Base-by-base conservation (phyloP, 2,888 invertebrate species). In the Amblyjoppa fuscipennis region DNA sequence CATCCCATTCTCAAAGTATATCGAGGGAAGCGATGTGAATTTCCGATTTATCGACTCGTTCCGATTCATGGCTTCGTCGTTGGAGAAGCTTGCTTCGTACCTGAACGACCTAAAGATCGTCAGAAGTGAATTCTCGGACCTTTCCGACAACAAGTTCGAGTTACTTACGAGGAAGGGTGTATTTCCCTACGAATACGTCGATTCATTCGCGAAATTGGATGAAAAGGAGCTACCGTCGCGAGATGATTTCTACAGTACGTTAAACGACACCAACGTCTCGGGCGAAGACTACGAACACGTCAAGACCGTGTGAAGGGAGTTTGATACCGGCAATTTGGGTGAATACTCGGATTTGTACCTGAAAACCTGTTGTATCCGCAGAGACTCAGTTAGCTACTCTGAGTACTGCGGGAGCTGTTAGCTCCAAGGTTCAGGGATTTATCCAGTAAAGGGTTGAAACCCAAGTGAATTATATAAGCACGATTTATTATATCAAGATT, bases 331-430 rank as follows among this genome's bases (percentile, higher is more conserved):
- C 53, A 92, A 85, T 38, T 78, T 94, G 25, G 90, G 90, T 1
- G 92, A 93, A 76, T 94, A 94, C 82, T 88, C 89, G 1, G 91
- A 93, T 51, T 25, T 93, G 2, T 93, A 94, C 84, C 64, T 94
- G 34, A 92, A 92, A 87, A 91, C 91, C 0, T n/a, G n/a, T n/a
- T n/a, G n/a, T n/a, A n/a, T n/a, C n/a, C n/a, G n/a, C n/a, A n/a
- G n/a, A n/a, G n/a, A n/a, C n/a, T n/a, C n/a, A n/a, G n/a, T n/a
- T n/a, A n/a, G n/a, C n/a, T n/a, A n/a, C n/a, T n/a, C n/a, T n/a
- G n/a, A n/a, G n/a, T n/a, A n/a, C n/a, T n/a, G n/a, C n/a, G n/a
- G n/a, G n/a, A n/a, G n/a, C n/a, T n/a, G n/a, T n/a, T n/a, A n/a
- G n/a, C n/a, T n/a, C n/a, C n/a, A n/a, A n/a, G n/a, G n/a, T n/a